Evolutionary conservation across 2,888 invertebrate species (phyloP).

Genomic region (Malachius bipustulatus): DNA sequence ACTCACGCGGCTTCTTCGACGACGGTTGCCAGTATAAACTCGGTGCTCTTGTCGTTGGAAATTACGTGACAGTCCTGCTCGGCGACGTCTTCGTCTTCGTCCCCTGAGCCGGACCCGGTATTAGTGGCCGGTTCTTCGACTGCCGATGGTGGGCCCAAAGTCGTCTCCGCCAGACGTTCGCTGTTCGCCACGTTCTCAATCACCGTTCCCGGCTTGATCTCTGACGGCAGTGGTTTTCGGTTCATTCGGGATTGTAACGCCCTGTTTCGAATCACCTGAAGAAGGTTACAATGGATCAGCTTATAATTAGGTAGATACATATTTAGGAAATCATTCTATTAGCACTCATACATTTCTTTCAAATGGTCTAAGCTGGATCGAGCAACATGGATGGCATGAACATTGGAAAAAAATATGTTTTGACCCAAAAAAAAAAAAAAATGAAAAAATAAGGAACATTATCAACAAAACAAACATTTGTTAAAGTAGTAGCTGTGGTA

Average conservation of each 20-base stretch:
- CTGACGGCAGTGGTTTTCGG: slow-evolving; percentile 64
- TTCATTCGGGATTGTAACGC: slow-evolving; percentile 73
- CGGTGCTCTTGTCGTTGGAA: slow-evolving; percentile 81
- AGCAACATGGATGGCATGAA: too few species aligned
- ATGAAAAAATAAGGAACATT: too few species aligned
- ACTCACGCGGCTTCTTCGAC: slow-evolving; percentile 77
- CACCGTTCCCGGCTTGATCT: slow-evolving; percentile 64
- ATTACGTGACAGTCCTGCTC: slow-evolving; percentile 69
- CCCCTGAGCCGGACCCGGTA: slow-evolving; percentile 82
- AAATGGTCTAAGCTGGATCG: too few species aligned
- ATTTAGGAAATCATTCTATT: too few species aligned
- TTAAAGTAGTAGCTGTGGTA: too few species aligned
- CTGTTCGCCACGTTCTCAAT: slow-evolving; percentile 85
- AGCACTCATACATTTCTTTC: too few species aligned
- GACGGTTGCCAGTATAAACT: slow-evolving; percentile 82
- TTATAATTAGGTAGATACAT: too few species aligned
- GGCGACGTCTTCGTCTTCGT: slow-evolving; percentile 57
- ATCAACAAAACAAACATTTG: too few species aligned
- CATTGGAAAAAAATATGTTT: too few species aligned
- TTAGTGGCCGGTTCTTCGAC: slow-evolving; percentile 77
- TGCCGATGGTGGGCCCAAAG: slow-evolving; percentile 49
- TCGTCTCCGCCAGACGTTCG: slow-evolving; percentile 68
- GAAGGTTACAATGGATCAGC: too few species aligned
- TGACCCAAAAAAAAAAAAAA: too few species aligned
- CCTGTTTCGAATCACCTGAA: slow-evolving; percentile 71